Conservation (phyloP, 2,888 invertebrate genomes). For the Bombyx huttoni region DNA sequence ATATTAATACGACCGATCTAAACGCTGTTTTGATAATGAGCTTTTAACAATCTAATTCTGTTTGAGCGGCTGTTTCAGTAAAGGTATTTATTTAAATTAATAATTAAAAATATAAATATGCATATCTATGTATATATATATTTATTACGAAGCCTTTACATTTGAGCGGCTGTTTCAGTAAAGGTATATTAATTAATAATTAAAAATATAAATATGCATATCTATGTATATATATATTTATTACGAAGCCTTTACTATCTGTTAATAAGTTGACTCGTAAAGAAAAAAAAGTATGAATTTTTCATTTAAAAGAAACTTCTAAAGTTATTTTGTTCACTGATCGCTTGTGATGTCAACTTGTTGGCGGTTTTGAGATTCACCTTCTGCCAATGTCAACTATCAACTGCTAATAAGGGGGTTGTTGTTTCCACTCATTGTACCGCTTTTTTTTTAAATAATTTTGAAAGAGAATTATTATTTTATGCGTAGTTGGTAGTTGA, state of each 20-base stretch:
- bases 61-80: constrained; percentile 51
- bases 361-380: constrained; percentile 41
- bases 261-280: constrained; percentile 44
- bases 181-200: constrained; percentile 43
- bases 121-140: no score
- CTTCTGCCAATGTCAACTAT: constrained; percentile 60
- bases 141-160: constrained; percentile 51
- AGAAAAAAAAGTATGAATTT: constrained; percentile 4
- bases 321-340: constrained; percentile 1
- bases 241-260: constrained; percentile 54
- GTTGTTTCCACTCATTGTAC: constrained; percentile 38
- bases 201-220: constrained; percentile 13
- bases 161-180: constrained; percentile 65
- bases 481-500: constrained; percentile 66
- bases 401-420: constrained; percentile 60
- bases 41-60: constrained; percentile 5
- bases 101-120: constrained; percentile 23
- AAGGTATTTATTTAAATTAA: constrained; percentile 41
- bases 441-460: constrained; percentile 36
- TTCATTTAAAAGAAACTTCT: constrained; percentile 2
- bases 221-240: not conserved
- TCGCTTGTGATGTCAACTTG: constrained; percentile 31
- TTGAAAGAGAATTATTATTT: constrained; percentile 32
- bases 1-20: not conserved
- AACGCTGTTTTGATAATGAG: not conserved